These are phyloP conservation scores for Mythimna ferrago DNA, from an alignment of 2,888 invertebrate genomes.

Conservation along the genomic window DNA sequence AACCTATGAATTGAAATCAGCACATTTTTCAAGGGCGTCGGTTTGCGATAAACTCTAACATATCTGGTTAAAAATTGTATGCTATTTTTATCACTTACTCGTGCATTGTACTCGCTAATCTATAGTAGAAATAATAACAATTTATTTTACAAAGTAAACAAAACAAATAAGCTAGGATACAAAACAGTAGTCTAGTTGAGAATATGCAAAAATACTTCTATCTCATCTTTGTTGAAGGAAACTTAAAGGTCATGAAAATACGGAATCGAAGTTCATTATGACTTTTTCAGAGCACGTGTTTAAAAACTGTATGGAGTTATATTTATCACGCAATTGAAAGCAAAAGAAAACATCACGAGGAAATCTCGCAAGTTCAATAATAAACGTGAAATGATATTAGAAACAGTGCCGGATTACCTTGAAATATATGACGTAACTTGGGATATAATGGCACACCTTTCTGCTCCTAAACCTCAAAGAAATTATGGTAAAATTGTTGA, in stretches of 20 bases:
- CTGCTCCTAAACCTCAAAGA: neutral
- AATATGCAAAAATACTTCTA: neutral
- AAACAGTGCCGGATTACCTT: conserved; percentile 11
- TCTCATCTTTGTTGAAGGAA: neutral
- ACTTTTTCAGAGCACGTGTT: neutral
- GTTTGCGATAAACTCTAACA: conserved; percentile 32
- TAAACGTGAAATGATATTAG: conserved; percentile 22
- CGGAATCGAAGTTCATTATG: neutral
- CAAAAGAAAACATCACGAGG: conserved; percentile 38
- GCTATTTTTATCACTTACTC: conserved; percentile 13
- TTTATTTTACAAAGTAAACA: neutral
- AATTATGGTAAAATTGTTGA: conserved; percentile 6
- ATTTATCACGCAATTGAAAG: conserved; percentile 21
- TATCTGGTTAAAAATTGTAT: conserved; percentile 10
- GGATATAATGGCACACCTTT: conserved; percentile 3
- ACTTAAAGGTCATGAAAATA: neutral
- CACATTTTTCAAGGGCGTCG: conserved; percentile 34
- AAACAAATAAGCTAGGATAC: neutral
- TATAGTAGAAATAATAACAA: neutral
- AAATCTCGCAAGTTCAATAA: conserved; percentile 31
- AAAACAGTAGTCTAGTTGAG: neutral
- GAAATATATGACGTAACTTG: conserved; percentile 15
- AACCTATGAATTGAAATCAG: conserved; percentile 22
- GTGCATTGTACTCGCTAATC: neutral
- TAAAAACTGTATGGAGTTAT: neutral